Evolutionary conservation across 2,113 vertebrate species (phyloP).

Genomic region (Himantopus leucocephalus): DNA sequence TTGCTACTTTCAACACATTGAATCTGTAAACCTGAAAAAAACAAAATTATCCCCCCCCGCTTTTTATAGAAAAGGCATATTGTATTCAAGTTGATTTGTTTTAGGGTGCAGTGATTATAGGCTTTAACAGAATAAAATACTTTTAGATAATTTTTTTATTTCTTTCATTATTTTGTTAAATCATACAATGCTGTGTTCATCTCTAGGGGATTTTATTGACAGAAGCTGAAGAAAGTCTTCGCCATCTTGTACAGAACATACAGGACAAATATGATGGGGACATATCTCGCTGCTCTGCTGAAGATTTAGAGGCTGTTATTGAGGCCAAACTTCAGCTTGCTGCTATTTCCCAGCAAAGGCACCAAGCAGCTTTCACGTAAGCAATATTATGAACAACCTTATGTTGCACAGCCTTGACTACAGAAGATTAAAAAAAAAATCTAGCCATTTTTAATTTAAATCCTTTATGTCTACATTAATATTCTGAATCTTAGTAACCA

Average conservation of each 20-base stretch:
- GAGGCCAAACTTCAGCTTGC: constrained; percentile 83
- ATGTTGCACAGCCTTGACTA: neutral
- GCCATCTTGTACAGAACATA: constrained; percentile 47
- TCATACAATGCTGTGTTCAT: neutral
- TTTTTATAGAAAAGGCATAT: neutral
- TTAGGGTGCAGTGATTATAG: neutral
- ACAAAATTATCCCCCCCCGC: neutral
- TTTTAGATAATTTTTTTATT: neutral
- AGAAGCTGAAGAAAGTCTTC: constrained; percentile 75
- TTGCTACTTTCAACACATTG: neutral
- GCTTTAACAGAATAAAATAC: neutral
- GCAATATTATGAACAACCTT: neutral
- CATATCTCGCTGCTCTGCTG: constrained; percentile 40
- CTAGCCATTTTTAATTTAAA: neutral
- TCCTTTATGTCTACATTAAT: neutral
- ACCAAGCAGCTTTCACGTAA: constrained; percentile 77
- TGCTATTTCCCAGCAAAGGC: constrained; percentile 79
- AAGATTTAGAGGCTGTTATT: constrained; percentile 78
- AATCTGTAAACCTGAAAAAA: neutral
- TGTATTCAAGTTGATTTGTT: neutral
- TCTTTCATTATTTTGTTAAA: neutral
- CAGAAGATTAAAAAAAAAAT: neutral
- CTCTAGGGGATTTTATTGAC: constrained; percentile 76
- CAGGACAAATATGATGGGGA: neutral
- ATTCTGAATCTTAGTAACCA: neutral